A percentile compares a stretch with the other conserved stretches of the same genome.
These are phyloP conservation scores for Siderastrea radians DNA, from an alignment of 92 coral and sea anemone species.

Conservation along the genomic window DNA sequence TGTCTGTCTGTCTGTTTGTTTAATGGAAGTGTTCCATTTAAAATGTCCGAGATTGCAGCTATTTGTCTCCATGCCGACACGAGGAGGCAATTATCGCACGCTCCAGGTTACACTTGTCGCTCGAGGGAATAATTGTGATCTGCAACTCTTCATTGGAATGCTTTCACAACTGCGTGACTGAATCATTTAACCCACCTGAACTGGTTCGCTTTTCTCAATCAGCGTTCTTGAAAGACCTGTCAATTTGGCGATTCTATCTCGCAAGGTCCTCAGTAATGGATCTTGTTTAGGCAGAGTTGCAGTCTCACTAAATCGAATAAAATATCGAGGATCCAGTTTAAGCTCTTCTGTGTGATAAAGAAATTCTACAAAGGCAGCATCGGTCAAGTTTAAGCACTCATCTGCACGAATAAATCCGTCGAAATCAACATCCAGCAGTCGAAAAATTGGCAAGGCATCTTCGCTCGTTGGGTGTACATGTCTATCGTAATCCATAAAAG, in stretches of 20 bases:
- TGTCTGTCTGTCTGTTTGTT: too few species aligned
- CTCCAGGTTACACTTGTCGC: too few species aligned
- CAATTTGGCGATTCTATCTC: slow-evolving; percentile 52
- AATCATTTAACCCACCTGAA: slow-evolving; percentile 56
- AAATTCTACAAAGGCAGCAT: slow-evolving; percentile 17
- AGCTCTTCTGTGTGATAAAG: slow-evolving; percentile 31
- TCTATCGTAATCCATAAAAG: slow-evolving; percentile 29
- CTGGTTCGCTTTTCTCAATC: slow-evolving; percentile 68
- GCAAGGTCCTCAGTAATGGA: slow-evolving; percentile 15
- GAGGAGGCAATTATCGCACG: too few species aligned
- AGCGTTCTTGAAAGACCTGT: slow-evolving; percentile 65
- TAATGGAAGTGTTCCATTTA: too few species aligned
- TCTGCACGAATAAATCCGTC: slow-evolving; percentile 26
- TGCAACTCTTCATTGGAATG: too few species aligned
- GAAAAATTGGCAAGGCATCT: slow-evolving; percentile 49
- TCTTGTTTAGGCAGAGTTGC: slow-evolving; percentile 23
- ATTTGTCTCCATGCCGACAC: too few species aligned
- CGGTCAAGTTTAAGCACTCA: slow-evolving; percentile 24
- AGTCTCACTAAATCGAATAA: slow-evolving; percentile 48
- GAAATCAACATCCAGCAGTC: slow-evolving; percentile 31
- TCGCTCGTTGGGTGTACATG: slow-evolving; percentile 37
- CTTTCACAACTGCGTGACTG: too few species aligned
- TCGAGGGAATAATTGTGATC: too few species aligned
- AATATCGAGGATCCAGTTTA: slow-evolving; percentile 43
- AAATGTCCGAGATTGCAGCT: too few species aligned